phyloP scores from a whole-genome alignment of 2,113 vertebrate genomes.

The Oncorhynchus clarkii region DNA sequence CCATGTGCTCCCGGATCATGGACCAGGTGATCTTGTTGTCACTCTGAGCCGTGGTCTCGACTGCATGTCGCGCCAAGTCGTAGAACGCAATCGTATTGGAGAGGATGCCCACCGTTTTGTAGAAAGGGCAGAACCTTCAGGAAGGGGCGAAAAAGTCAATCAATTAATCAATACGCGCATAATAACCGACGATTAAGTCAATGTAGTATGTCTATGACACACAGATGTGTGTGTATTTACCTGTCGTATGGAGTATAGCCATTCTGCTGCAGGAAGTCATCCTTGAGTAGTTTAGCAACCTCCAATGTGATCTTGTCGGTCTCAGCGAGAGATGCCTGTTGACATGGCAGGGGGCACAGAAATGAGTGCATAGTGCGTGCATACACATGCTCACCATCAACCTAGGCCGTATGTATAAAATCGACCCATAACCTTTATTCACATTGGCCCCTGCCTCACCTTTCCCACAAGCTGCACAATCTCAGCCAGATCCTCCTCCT shows the following conservation, averaged over 20 bases:
- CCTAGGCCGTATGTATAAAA: too few species aligned
- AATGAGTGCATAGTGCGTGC: neutral
- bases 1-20: constrained; percentile 94
- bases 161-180: neutral
- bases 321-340: constrained; percentile 93
- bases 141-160: neutral
- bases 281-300: constrained; percentile 95
- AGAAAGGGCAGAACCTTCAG: constrained; percentile 96
- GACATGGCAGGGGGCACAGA: constrained; percentile 13
- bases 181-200: neutral
- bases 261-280: constrained; percentile 97
- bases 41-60: constrained; percentile 93
- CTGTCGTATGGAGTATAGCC: constrained; percentile 95
- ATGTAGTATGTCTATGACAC: neutral
- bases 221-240: constrained; percentile 56
- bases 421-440: too few species aligned
- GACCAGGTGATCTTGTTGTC: constrained; percentile 97
- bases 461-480: constrained; percentile 98
- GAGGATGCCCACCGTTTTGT: constrained; percentile 96
- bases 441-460: constrained; percentile 63
- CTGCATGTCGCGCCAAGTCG: constrained; percentile 93
- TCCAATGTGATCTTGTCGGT: constrained; percentile 98
- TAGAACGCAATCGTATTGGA: constrained; percentile 97
- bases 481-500: constrained; percentile 96
- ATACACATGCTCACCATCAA: too few species aligned